Evolutionary conservation across 2,888 invertebrate genomes (phyloP).

Genomic region (Spodoptera picta): DNA sequence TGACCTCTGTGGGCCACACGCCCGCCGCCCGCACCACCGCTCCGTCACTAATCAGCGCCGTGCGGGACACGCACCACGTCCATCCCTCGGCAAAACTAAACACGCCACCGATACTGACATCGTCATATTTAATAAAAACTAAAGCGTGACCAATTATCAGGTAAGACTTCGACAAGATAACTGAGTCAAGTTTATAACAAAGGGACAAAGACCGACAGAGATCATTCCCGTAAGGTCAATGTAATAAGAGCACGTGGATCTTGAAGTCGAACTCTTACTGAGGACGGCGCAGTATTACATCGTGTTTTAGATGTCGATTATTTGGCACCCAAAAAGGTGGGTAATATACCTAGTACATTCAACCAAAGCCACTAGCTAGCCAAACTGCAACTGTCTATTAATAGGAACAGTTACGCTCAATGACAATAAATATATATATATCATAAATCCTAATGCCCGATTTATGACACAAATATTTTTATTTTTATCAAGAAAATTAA

Average conservation of each 20-base stretch:
- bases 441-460: slow-evolving; percentile 25
- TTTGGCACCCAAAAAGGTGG: slow-evolving; percentile 60
- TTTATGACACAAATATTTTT: slow-evolving; percentile 11
- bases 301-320: slow-evolving; percentile 58
- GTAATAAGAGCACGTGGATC: slow-evolving; percentile 69
- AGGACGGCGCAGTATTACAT: slow-evolving; percentile 55
- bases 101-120: slow-evolving; percentile 20
- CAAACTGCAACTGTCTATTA: slow-evolving; percentile 49
- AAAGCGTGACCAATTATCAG: slow-evolving; percentile 53
- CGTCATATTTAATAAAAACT: slow-evolving; percentile 40
- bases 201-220: slow-evolving; percentile 63
- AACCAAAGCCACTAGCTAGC: slow-evolving; percentile 48
- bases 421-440: slow-evolving; percentile 25
- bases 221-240: slow-evolving; percentile 67
- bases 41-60: slow-evolving; percentile 55
- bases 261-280: slow-evolving; percentile 39
- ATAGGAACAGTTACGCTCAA: slow-evolving; percentile 47
- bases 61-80: slow-evolving; percentile 30
- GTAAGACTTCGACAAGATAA: slow-evolving; percentile 50
- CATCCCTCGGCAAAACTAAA: slow-evolving; percentile 37
- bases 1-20: slow-evolving; percentile 76
- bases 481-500: slow-evolving; percentile 6
- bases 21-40: slow-evolving; percentile 60
- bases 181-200: slow-evolving; percentile 55
- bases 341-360: slow-evolving; percentile 53